Conservation (phyloP, 2,113 vertebrate genomes). For the Dasyornis broadbenti region DNA sequence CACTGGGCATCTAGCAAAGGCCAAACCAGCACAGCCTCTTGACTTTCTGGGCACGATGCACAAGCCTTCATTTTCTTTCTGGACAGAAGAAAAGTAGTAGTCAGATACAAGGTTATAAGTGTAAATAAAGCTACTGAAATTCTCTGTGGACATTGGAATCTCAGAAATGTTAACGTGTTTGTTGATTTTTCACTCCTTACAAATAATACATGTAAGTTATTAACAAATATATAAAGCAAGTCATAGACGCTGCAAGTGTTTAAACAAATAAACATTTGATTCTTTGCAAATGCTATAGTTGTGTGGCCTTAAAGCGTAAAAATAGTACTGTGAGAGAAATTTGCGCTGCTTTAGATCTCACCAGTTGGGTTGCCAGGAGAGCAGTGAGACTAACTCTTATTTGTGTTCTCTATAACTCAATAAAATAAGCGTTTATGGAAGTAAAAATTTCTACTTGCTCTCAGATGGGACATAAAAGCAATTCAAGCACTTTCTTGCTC, state of each 20-base stretch:
- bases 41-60: neutral
- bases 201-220: neutral
- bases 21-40: neutral
- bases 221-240: neutral
- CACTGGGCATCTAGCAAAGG: neutral
- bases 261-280: constrained; percentile 19
- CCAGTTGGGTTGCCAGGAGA: neutral
- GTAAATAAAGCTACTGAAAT: neutral
- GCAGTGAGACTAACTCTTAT: neutral
- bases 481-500: neutral
- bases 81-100: neutral
- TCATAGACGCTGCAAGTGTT: neutral
- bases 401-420: neutral
- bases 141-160: neutral
- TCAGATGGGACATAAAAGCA: neutral
- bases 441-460: neutral
- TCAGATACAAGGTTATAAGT: neutral
- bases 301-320: neutral
- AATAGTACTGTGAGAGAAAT: neutral
- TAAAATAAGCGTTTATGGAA: neutral
- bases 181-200: neutral
- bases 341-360: neutral
- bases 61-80: neutral
- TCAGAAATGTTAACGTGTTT: neutral
- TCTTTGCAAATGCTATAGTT: neutral